phyloP scores from a whole-genome alignment of 2,888 invertebrate species.

The Lypha dubia region DNA sequence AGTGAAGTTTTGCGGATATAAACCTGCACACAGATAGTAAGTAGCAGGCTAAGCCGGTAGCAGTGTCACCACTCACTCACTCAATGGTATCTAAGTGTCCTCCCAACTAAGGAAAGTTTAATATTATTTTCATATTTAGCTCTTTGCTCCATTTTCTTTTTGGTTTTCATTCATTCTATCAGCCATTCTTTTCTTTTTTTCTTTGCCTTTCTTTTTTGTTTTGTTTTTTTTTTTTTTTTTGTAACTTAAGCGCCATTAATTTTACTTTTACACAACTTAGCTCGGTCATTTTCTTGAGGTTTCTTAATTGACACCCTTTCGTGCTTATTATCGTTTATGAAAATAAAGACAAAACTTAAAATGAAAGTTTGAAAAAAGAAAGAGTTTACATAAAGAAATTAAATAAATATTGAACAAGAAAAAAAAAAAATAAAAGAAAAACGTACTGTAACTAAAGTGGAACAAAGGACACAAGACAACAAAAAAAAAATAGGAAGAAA shows the following conservation, averaged over 20 bases:
- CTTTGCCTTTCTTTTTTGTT: slow-evolving; percentile 25
- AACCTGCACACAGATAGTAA: neutral
- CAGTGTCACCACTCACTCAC: neutral
- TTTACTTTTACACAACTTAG: slow-evolving; percentile 72
- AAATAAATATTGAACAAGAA: slow-evolving; percentile 39
- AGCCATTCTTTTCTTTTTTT: slow-evolving; percentile 23
- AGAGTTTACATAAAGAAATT: slow-evolving; percentile 24
- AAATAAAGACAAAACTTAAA: slow-evolving; percentile 53
- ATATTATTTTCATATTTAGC: neutral
- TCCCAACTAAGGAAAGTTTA: neutral
- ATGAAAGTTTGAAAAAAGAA: neutral
- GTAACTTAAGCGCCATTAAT: slow-evolving; percentile 68
- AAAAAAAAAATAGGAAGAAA: slow-evolving; percentile 3
- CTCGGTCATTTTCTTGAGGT: slow-evolving; percentile 71
- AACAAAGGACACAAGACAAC: too few species aligned
- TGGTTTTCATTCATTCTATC: neutral
- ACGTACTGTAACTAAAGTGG: slow-evolving; percentile 30
- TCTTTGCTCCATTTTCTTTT: neutral
- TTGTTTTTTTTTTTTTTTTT: slow-evolving; percentile 20
- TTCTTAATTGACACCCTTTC: slow-evolving; percentile 72
- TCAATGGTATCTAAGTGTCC: neutral
- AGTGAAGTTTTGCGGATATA: slow-evolving; percentile 64
- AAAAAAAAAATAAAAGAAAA: slow-evolving; percentile 34
- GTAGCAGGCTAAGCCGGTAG: neutral
- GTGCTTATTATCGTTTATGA: slow-evolving; percentile 70